These are phyloP conservation scores for Zosterops borbonicus DNA, from an alignment of 2,113 vertebrate genomes.

Conservation along the genomic window DNA sequence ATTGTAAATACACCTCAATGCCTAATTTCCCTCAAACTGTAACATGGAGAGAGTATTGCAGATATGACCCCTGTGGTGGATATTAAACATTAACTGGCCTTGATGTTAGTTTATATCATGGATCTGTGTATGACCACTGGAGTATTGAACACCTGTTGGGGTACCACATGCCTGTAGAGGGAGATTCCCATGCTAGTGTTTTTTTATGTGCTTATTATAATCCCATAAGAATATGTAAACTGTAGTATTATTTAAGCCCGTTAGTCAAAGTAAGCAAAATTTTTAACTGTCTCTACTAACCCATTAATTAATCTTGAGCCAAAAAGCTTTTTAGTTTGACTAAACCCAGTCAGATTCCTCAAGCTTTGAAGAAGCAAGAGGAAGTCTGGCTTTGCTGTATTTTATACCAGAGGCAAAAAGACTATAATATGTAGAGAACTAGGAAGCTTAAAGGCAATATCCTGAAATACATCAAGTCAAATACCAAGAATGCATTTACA, in stretches of 20 bases:
- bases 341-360: not conserved
- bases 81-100: not conserved
- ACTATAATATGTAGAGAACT: not conserved
- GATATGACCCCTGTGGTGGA: fast-evolving
- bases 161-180: not conserved
- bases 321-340: not conserved
- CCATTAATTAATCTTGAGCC: not conserved
- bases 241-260: not conserved
- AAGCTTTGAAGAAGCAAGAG: not conserved
- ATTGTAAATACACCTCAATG: not conserved
- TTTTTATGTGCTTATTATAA: not conserved
- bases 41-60: not conserved
- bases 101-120: not conserved
- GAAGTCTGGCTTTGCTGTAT: not conserved
- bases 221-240: not conserved
- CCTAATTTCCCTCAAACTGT: not conserved
- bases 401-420: not conserved
- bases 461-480: not conserved
- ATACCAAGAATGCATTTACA: not conserved
- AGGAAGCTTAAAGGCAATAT: not conserved
- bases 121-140: not conserved
- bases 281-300: not conserved
- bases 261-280: not conserved
- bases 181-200: not conserved
- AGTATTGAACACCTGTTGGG: not conserved